phyloP scores from a whole-genome alignment of 2,113 vertebrate genomes.

The Tamias sibiricus region DNA sequence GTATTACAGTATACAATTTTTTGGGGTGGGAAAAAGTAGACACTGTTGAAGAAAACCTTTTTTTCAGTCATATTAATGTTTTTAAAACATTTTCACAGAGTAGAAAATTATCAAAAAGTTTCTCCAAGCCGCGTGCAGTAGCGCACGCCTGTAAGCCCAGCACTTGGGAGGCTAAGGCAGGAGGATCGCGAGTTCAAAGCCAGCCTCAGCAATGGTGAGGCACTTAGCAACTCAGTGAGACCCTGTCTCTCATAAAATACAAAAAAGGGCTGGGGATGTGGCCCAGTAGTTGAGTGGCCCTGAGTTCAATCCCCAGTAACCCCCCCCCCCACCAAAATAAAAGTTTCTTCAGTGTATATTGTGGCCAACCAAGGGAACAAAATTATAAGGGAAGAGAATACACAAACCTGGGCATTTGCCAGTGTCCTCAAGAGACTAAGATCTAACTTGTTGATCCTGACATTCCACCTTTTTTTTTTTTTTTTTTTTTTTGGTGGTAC shows the following conservation, averaged over 20 bases:
- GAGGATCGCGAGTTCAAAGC: too few relatives aligned
- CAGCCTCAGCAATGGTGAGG: too few relatives aligned
- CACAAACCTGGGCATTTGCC: background rate
- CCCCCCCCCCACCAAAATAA: too few relatives aligned
- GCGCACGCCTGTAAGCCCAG: too few relatives aligned
- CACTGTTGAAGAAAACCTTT: background rate
- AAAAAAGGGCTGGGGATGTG: too few relatives aligned
- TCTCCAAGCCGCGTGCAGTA: too few relatives aligned
- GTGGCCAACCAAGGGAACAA: constrained; percentile 20
- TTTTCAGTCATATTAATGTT: constrained; percentile 12
- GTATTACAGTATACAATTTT: background rate
- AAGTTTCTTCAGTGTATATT: constrained; percentile 30
- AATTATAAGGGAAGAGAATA: background rate
- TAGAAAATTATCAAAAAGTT: constrained; percentile 19
- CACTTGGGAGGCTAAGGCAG: too few relatives aligned
- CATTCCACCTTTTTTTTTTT: constrained; percentile 24
- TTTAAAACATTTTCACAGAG: constrained; percentile 9
- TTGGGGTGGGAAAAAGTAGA: constrained; percentile 6
- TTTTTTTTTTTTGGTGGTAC: too few relatives aligned
- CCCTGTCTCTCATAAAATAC: too few relatives aligned
- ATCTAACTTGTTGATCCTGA: background rate
- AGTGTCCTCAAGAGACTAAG: background rate
- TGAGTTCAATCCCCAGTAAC: too few relatives aligned
- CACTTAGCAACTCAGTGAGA: too few relatives aligned
- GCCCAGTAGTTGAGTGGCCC: too few relatives aligned